Evolutionary conservation across 1,140 invertebrate genomes (phyloP), one percentile per base, ranked within the genome.

Genomic region (Mactra quadrangularis): DNA sequence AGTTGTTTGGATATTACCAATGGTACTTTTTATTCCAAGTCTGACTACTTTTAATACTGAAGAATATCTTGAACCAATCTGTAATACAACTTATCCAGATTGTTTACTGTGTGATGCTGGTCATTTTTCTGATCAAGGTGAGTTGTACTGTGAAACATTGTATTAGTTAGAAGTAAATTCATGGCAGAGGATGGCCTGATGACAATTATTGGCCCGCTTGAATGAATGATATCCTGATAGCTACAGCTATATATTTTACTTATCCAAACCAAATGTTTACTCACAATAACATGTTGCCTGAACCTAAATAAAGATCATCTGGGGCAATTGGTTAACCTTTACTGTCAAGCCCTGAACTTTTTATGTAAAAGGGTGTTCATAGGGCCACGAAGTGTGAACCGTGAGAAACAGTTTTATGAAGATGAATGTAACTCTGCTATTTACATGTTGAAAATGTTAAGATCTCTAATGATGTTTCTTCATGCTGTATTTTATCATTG

Each of bases 111-210:
- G 74, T 64, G 57, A 76, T 33, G 25, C 74, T 29, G 74, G 74
- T 31, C 50, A 62, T 35, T 76, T 62, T 64, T 55, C 74, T n/a
- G 57, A 76, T 45, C 55, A 76, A 47, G 22, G 55, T 62, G 55
- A 38, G 50, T 72, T n/a, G 13, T 60, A 31, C 13, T 6, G 4
- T 25, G 7, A 60, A 6, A 7, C 7, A 33, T 29, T 60, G 29
- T 29, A 27, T 9, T 31, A 25, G 27, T 60, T 31, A 15, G 4
- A 4, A 25, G 4, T 19, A 13, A 60, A 60, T 27, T 27, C 13
- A 15, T 60, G 52, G 6, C 19, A 9, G 4, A 22, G 4, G 6
- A 22, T 11, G 17, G 6, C 19, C 25, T 22, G 22, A 6, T 27
- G 13, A 31, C 25, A 55, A 55, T 55, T 55, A 25, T 60, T 6